Evolutionary conservation across 2,888 invertebrate species (phyloP).

Genomic region (Noctuana brunneofusca): DNA sequence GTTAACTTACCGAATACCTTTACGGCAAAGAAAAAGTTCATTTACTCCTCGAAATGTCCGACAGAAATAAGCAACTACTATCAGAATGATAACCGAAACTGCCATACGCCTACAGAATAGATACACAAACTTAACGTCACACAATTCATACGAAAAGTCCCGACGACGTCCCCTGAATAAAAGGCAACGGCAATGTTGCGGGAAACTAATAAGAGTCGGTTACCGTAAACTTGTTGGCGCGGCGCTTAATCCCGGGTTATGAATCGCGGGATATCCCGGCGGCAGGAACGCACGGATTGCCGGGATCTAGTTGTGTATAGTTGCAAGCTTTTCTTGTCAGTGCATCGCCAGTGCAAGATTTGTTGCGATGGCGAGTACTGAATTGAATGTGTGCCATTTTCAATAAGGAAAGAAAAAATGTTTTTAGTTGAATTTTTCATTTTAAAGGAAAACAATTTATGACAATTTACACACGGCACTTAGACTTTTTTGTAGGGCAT

Average conservation of each 20-base stretch:
- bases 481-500: constrained; percentile 18
- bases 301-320: constrained; percentile 23
- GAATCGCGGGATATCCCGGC: constrained; percentile 35
- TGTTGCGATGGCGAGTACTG: neutral
- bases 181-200: constrained; percentile 11
- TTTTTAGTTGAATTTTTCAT: too few relatives aligned
- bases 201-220: constrained; percentile 35
- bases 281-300: constrained; percentile 22
- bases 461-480: too few relatives aligned
- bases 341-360: constrained; percentile 28
- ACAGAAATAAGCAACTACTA: neutral
- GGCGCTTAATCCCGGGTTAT: constrained; percentile 36
- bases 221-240: constrained; percentile 37
- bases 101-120: neutral
- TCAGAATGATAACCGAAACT: neutral
- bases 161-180: constrained; percentile 16
- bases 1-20: neutral
- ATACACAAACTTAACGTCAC: constrained; percentile 1
- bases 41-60: neutral
- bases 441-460: too few relatives aligned
- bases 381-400: constrained; percentile 1
- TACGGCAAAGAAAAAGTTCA: neutral
- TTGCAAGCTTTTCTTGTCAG: constrained; percentile 28
- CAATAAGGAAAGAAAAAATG: neutral
- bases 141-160: constrained; percentile 12